Base-by-base conservation (phyloP, 2,888 invertebrate species). In the Lamellibrachia columna region DNA sequence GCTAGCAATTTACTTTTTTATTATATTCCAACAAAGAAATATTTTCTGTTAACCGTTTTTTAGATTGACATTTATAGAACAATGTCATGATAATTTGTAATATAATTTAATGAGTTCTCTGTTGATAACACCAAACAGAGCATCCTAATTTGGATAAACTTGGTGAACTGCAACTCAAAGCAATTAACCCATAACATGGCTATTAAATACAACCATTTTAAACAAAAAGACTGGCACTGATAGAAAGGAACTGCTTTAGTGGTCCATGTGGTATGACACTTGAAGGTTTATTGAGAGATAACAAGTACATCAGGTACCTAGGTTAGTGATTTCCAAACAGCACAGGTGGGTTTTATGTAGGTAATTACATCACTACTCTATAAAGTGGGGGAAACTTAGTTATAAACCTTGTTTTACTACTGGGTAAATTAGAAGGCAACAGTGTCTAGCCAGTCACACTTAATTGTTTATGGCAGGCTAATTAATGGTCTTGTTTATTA, bases 361-460 rank as follows among this genome's bases (percentile, higher is more conserved):
- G 22, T n/a, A 75, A 75, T 75, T 75, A 75, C 22, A 6, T 75
- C 22, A 75, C 75, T 6, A 75, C 15, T 75, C 75, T 22, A 22
- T 75, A 75, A 75, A 75, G 15, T 75, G n/a, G n/a, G 75, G 15
- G n/a, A 75, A 11, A 75, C 75, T 22, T 2, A 6, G 22, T 75
- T 75, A 22, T 75, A 75, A 75, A 75, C n/a, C 75, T 75, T 75
- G 75, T 75, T 75, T 75, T 75, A 75, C 75, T 75, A n/a, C 75
- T 75, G 75, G 75, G 22, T 75, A 75, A 75, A 75, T 75, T 75
- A 75, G 75, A 75, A n/a, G 75, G 22, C 75, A 75, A 40, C 22
- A 75, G 75, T 3, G 75, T 75, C 75, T 75, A 3, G 3, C 15
- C n/a, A 22, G 75, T 75, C 75, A 75, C 15, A 75, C 15, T 22